These are phyloP conservation scores for Littorina saxatilis DNA, from an alignment of 1,140 invertebrate genomes.

Conservation along the genomic window DNA sequence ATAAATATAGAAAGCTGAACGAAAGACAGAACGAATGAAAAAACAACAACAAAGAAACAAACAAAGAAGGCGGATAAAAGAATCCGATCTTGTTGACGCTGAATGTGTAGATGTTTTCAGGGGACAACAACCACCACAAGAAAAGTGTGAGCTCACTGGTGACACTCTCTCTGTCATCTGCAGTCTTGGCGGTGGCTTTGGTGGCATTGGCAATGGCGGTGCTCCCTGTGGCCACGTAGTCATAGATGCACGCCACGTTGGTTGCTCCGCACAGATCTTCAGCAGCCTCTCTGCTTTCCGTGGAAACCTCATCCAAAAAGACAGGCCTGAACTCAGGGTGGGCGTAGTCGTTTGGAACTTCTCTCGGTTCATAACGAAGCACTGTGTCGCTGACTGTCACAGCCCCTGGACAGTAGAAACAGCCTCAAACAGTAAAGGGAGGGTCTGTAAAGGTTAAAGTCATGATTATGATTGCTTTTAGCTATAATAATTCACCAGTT, in stretches of 20 bases:
- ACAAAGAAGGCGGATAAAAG: neutral
- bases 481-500: too few relatives aligned
- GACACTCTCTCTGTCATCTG: neutral
- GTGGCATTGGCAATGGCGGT: slow-evolving; percentile 7
- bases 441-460: too few relatives aligned
- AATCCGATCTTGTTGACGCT: neutral
- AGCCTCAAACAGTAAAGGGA: too few relatives aligned
- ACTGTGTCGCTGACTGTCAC: neutral
- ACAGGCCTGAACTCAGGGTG: slow-evolving; percentile 31
- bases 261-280: too few relatives aligned
- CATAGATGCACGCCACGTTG: slow-evolving; percentile 26
- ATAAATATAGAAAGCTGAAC: neutral
- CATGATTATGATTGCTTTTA: too few relatives aligned
- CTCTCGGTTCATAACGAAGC: neutral
- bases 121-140: neutral
- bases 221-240: slow-evolving; percentile 33
- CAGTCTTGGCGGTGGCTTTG: neutral
- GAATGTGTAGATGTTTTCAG: neutral
- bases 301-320: slow-evolving; percentile 23
- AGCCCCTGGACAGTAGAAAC: neutral
- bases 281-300: neutral
- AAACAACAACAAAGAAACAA: too few relatives aligned
- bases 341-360: slow-evolving; percentile 5
- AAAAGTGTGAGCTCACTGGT: neutral
- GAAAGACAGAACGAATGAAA: neutral